phyloP scores from a whole-genome alignment of 2,113 vertebrate species.

The Dunckerocampus dactyliophorus region DNA sequence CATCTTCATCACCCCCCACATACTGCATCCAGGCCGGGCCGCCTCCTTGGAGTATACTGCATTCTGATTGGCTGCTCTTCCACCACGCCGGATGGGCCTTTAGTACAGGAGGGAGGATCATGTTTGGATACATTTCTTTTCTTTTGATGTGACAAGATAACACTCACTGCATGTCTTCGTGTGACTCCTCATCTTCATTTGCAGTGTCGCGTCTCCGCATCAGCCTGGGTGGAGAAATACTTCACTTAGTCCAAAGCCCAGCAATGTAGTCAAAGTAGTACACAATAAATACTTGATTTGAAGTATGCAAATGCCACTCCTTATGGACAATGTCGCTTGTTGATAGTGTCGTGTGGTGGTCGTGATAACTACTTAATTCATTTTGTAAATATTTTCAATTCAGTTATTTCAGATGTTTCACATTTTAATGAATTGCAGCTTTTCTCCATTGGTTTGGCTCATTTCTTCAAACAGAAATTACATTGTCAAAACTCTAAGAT shows the following conservation, averaged over 20 bases:
- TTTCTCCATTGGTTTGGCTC: too few relatives aligned
- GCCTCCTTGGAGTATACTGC: constrained; percentile 17
- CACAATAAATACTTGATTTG: too few relatives aligned
- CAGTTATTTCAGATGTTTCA: too few relatives aligned
- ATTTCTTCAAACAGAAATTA: too few relatives aligned
- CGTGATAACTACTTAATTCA: too few relatives aligned
- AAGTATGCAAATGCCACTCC: too few relatives aligned
- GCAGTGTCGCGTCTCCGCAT: constrained; percentile 18
- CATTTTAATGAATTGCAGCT: too few relatives aligned
- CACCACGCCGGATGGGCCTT: constrained; percentile 38
- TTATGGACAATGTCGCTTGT: too few relatives aligned
- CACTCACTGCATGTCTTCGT: constrained; percentile 28
- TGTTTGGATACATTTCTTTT: not conserved
- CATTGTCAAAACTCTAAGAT: too few relatives aligned
- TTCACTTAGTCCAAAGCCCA: not conserved
- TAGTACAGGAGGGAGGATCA: not conserved
- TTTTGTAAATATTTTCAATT: too few relatives aligned
- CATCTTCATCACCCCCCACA: constrained; percentile 37
- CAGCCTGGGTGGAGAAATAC: constrained; percentile 18
- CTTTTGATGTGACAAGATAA: not conserved
- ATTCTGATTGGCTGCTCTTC: constrained; percentile 38
- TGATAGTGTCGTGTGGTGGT: too few relatives aligned
- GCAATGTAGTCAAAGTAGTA: not conserved
- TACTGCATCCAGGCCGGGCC: constrained; percentile 19
- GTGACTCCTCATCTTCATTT: constrained; percentile 1